These are phyloP conservation scores for Calosoma granatense DNA, from an alignment of 1,140 invertebrate species.

Conservation along the genomic window DNA sequence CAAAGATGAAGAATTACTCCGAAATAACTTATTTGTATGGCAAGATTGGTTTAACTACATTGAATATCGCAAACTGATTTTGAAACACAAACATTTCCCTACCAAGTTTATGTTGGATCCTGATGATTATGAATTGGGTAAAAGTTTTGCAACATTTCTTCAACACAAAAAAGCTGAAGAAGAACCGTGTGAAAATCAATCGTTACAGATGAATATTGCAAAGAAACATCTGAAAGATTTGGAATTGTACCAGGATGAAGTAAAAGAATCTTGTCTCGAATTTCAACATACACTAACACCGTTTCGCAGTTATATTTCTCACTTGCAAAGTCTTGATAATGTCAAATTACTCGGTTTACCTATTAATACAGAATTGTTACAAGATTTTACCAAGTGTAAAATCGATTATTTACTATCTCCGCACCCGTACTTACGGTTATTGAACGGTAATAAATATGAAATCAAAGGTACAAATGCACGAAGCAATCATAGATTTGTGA, in stretches of 20 bases:
- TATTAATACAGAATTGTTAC: neutral
- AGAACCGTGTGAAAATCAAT: neutral
- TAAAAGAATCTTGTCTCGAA: neutral
- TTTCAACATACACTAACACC: neutral
- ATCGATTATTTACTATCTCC: neutral
- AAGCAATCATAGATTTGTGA: no score
- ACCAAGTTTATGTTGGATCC: constrained; percentile 34
- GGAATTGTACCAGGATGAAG: neutral
- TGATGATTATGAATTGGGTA: constrained; percentile 17
- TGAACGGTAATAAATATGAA: no score
- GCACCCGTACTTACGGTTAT: no score
- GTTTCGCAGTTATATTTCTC: neutral
- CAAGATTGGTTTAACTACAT: constrained; percentile 48
- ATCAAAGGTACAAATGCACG: no score
- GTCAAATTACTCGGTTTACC: neutral
- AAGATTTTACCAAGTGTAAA: neutral
- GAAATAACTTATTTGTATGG: no score
- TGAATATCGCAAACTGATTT: constrained; percentile 40
- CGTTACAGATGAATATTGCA: neutral
- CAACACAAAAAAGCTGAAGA: constrained; percentile 14
- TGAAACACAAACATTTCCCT: constrained; percentile 38
- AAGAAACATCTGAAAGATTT: neutral
- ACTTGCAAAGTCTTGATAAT: neutral
- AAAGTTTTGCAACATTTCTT: constrained; percentile 18
- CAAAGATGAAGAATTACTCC: no score